Evolutionary conservation across 2,113 vertebrate species (phyloP).

Genomic region (Psephotus haematonotus): DNA sequence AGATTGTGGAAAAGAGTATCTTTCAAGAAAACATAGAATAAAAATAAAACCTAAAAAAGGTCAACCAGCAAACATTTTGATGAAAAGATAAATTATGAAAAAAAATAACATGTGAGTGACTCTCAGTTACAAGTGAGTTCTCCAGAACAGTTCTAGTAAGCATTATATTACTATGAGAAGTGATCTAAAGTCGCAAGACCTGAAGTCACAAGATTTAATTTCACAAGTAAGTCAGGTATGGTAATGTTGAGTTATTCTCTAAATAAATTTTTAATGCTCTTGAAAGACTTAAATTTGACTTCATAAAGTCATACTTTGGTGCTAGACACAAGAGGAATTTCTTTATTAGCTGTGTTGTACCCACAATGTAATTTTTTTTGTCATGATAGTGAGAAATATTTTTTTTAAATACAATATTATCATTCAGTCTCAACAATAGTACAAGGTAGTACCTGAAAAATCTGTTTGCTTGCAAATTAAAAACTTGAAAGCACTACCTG

Average conservation of each 20-base stretch:
- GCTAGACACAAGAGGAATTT: not conserved
- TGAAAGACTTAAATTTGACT: not conserved
- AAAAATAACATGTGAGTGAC: accelerated
- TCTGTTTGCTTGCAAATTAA: not conserved
- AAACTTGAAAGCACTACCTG: not conserved
- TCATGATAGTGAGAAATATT: not conserved
- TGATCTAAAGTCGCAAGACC: not conserved
- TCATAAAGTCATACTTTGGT: not conserved
- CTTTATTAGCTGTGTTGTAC: not conserved
- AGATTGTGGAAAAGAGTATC: not conserved
- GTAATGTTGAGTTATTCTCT: not conserved
- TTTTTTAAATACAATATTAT: not conserved
- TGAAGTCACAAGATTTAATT: not conserved
- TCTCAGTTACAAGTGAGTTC: not conserved
- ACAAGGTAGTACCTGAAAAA: not conserved
- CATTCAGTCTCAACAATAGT: not conserved
- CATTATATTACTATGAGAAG: not conserved
- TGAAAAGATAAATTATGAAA: not conserved
- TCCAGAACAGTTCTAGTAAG: not conserved
- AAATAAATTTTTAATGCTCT: not conserved
- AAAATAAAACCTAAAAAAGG: not conserved
- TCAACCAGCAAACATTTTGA: not conserved
- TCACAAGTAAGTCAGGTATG: not conserved
- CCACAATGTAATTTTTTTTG: not conserved
- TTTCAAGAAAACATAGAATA: not conserved